These are phyloP conservation scores for Danaus melanippus DNA, from an alignment of 1,140 invertebrate species.

Conservation along the genomic window DNA sequence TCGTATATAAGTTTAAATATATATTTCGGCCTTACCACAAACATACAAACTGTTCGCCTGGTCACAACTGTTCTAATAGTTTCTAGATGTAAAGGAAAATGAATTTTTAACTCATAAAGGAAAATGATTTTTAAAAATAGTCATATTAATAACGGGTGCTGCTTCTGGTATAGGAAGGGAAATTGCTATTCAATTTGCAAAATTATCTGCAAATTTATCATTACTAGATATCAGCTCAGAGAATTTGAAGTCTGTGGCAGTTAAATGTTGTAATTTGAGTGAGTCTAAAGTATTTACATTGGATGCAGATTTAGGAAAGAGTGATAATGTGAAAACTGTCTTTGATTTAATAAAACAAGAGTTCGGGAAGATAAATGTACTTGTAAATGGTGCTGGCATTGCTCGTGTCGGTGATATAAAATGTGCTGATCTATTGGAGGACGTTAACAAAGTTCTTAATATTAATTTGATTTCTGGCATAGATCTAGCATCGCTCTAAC, in stretches of 20 bases:
- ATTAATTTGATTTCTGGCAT: conserved; percentile 28
- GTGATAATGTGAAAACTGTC: conserved; percentile 19
- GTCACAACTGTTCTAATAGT: no score
- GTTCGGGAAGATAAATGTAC: conserved; percentile 28
- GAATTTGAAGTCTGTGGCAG: conserved; percentile 19
- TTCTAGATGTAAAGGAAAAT: conserved; percentile 11
- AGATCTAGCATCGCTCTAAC: conserved; percentile 17
- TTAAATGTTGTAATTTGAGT: conserved; percentile 23
- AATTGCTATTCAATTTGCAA: conserved; percentile 28
- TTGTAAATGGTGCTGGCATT: conserved; percentile 28
- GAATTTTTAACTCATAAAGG: conserved; percentile 29
- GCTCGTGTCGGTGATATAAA: conserved; percentile 11
- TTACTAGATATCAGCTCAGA: conserved; percentile 24
- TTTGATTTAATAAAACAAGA: conserved; percentile 19
- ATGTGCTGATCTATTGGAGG: conserved; percentile 17
- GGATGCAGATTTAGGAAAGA: conserved; percentile 24
- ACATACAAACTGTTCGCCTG: no score
- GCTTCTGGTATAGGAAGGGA: conserved; percentile 33
- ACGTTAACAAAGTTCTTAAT: conserved; percentile 20
- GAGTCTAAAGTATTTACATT: conserved; percentile 20
- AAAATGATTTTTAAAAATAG: conserved; percentile 26
- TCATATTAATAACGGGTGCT: conserved; percentile 33
- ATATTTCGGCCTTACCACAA: no score
- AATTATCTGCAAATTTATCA: conserved; percentile 28
- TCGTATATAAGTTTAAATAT: no score